phyloP scores from a whole-genome alignment of 2,888 invertebrate genomes.

The Petrophora chlorosata region DNA sequence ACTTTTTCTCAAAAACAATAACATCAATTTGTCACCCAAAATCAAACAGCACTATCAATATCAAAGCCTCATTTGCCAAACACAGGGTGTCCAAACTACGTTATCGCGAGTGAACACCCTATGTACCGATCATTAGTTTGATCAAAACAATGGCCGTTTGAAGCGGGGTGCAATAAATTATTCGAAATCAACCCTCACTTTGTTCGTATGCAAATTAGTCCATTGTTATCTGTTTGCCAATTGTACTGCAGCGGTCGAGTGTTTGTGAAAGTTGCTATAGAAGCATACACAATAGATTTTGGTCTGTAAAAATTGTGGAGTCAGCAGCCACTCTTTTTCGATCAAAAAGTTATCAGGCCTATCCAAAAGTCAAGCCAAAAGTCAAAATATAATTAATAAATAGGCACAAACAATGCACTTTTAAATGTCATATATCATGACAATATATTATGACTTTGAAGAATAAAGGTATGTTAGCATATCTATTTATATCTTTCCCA shows the following conservation, averaged over 20 bases:
- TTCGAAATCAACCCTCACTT: slow-evolving; percentile 66
- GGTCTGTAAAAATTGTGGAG: too few relatives aligned
- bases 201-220: slow-evolving; percentile 72
- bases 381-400: too few relatives aligned
- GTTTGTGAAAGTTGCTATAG: slow-evolving; percentile 6
- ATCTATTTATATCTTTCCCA: too few relatives aligned
- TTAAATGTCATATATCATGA: too few relatives aligned
- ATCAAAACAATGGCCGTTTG: slow-evolving; percentile 59
- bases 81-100: slow-evolving; percentile 24
- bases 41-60: slow-evolving; percentile 11
- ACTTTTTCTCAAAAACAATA: too few relatives aligned
- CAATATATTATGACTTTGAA: too few relatives aligned
- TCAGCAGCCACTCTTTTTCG: background rate
- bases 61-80: slow-evolving; percentile 22
- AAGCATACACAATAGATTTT: too few relatives aligned
- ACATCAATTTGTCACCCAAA: background rate
- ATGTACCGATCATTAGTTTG: slow-evolving; percentile 55
- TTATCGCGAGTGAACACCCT: slow-evolving; percentile 27
- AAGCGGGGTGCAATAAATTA: slow-evolving; percentile 53
- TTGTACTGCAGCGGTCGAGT: slow-evolving; percentile 14
- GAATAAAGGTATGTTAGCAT: too few relatives aligned
- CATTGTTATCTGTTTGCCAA: slow-evolving; percentile 47
- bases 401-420: too few relatives aligned
- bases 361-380: too few relatives aligned
- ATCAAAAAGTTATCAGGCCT: too few relatives aligned